These are phyloP conservation scores for Hypomecis punctinalis DNA, from an alignment of 2,888 invertebrate genomes.

Conservation along the genomic window DNA sequence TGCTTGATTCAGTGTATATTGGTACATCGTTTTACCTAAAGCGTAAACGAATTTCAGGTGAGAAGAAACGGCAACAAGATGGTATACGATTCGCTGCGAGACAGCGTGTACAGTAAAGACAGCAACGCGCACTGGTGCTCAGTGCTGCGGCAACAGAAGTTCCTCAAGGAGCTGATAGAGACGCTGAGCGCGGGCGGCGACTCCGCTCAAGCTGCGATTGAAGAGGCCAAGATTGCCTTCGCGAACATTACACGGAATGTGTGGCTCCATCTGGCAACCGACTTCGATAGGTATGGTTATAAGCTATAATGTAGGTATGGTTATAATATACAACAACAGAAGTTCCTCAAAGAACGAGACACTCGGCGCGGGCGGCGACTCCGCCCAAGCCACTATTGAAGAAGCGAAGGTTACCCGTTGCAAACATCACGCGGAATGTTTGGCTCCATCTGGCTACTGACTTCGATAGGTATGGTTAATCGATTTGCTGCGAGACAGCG, in stretches of 20 bases:
- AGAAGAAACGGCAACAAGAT: slow-evolving; percentile 87
- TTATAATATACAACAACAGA: slow-evolving; percentile 88
- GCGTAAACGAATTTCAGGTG: slow-evolving; percentile 52
- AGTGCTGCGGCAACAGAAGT: slow-evolving; percentile 90
- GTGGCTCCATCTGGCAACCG: slow-evolving; percentile 90
- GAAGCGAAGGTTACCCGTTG: slow-evolving; percentile 86
- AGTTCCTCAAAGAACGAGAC: slow-evolving; percentile 88
- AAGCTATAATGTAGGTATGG: slow-evolving; percentile 73
- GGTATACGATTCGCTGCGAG: slow-evolving; percentile 75
- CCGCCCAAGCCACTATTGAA: slow-evolving; percentile 71
- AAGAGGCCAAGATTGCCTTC: slow-evolving; percentile 85
- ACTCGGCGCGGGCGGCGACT: slow-evolving; percentile 80
- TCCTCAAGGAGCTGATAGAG: slow-evolving; percentile 88
- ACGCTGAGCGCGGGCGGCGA: slow-evolving; percentile 81
- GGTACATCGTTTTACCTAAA: background rate
- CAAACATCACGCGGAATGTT: slow-evolving; percentile 83
- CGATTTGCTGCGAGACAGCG: slow-evolving; percentile 68
- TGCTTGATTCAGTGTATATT: no score
- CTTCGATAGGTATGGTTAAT: slow-evolving; percentile 82
- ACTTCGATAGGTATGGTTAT: slow-evolving; percentile 84
- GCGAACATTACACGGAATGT: slow-evolving; percentile 83
- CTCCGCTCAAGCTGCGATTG: slow-evolving; percentile 72
- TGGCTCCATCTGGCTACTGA: slow-evolving; percentile 90
- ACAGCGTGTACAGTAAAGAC: slow-evolving; percentile 79
- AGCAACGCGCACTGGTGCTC: slow-evolving; percentile 90